Evolutionary conservation across 2,113 vertebrate species (phyloP).

Genomic region (Microtus pennsylvanicus): DNA sequence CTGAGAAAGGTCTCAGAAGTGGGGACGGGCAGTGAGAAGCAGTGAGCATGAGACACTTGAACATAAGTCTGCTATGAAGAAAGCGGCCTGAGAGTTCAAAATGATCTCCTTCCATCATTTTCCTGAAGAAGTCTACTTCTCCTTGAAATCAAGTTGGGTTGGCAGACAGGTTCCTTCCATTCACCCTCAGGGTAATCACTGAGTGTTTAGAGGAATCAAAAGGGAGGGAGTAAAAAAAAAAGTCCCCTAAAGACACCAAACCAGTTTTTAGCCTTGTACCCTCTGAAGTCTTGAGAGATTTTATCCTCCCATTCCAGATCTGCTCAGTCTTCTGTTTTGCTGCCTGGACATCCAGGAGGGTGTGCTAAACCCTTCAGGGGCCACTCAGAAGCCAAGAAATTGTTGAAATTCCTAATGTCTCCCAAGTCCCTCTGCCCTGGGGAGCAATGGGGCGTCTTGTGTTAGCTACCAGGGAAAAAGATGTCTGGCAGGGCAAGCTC

Average conservation of each 20-base stretch:
- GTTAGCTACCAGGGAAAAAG: background rate
- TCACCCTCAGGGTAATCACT: background rate
- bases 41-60: constrained; percentile 13
- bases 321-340: background rate
- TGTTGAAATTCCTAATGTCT: constrained; percentile 14
- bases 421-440: constrained; percentile 12
- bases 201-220: background rate
- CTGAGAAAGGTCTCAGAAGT: background rate
- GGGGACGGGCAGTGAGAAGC: background rate
- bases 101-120: constrained; percentile 32
- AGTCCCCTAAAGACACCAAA: constrained; percentile 22
- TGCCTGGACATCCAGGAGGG: background rate
- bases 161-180: background rate
- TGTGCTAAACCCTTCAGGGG: constrained; percentile 16
- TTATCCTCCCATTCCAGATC: background rate
- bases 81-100: background rate
- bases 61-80: background rate
- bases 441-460: background rate
- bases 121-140: constrained; percentile 35
- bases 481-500: background rate
- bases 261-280: constrained; percentile 46
- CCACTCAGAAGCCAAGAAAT: background rate
- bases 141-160: constrained; percentile 46
- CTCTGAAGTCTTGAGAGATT: constrained; percentile 4
- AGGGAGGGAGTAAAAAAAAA: background rate